Evolutionary conservation across 2,888 invertebrate genomes (phyloP).

Genomic region (Tuta absoluta): DNA sequence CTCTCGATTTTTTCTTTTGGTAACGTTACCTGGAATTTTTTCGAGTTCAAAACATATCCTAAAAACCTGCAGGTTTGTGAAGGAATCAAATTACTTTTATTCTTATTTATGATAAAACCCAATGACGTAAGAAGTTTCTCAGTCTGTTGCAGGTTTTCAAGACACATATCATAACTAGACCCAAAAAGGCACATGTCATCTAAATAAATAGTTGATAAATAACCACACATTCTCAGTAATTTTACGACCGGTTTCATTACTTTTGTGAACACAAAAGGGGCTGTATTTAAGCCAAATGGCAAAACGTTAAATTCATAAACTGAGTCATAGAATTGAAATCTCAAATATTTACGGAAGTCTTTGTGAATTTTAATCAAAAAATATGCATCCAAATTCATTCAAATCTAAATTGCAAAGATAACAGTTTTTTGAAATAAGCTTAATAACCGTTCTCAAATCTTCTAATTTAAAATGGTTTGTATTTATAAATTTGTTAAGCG

Average conservation of each 20-base stretch:
- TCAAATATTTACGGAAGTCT: conserved; percentile 24
- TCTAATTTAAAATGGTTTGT: conserved; percentile 33
- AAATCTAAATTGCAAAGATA: conserved; percentile 29
- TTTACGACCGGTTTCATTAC: conserved; percentile 31
- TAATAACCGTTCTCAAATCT: conserved; percentile 30
- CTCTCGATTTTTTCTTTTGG: neutral
- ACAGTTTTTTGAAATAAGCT: conserved; percentile 27
- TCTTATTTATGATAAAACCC: conserved; percentile 7
- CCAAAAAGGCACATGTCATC: conserved; percentile 26
- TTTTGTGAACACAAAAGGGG: conserved; percentile 31
- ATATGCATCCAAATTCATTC: conserved; percentile 29
- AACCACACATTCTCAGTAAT: conserved; percentile 23
- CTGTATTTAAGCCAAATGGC: conserved; percentile 30
- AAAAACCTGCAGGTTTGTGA: conserved; percentile 5
- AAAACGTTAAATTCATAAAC: conserved; percentile 31
- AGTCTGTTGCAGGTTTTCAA: neutral
- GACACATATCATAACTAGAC: neutral
- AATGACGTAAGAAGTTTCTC: neutral
- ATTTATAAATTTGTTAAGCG: conserved; percentile 27
- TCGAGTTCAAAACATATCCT: neutral
- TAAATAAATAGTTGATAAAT: conserved; percentile 30
- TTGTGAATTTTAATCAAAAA: conserved; percentile 28
- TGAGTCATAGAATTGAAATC: conserved; percentile 22
- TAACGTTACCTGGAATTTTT: conserved; percentile 4
- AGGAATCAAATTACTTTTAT: conserved; percentile 1